phyloP scores from a whole-genome alignment of 1,140 invertebrate species.

The Penaeus japonicus region DNA sequence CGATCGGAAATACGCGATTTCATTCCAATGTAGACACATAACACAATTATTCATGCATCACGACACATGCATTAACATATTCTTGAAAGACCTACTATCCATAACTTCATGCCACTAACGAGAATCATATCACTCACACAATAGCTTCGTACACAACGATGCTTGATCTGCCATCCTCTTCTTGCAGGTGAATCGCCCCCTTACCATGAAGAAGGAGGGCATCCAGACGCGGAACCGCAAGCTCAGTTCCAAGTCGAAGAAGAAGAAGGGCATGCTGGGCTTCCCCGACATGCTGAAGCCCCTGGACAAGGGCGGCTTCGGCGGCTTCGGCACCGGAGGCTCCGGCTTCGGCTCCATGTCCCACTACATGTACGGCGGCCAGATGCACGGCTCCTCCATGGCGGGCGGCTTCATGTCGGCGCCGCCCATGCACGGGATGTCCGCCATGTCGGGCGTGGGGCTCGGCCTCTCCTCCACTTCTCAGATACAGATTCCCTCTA shows the following conservation, averaged over 20 bases:
- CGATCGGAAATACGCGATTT: too few relatives aligned
- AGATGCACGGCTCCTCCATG: conserved; percentile 63
- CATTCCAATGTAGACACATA: too few relatives aligned
- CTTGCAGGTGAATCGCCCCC: conserved; percentile 92
- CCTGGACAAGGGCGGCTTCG: conserved; percentile 60
- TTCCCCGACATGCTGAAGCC: conserved; percentile 66
- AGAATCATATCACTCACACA: too few relatives aligned
- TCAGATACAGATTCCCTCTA: conserved; percentile 56
- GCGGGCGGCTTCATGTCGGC: conserved; percentile 63
- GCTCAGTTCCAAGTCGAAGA: conserved; percentile 92
- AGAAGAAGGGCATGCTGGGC: conserved; percentile 85
- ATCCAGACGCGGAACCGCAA: conserved; percentile 98
- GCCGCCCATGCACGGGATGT: conserved; percentile 62
- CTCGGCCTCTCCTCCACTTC: conserved; percentile 53
- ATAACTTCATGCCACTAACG: too few relatives aligned
- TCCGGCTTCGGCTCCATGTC: conserved; percentile 64
- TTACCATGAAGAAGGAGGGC: conserved; percentile 99
- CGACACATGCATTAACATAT: too few relatives aligned
- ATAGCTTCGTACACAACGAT: too few relatives aligned
- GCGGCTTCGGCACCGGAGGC: conserved; percentile 58
- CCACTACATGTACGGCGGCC: conserved; percentile 67
- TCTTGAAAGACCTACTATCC: too few relatives aligned
- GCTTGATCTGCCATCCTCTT: not conserved
- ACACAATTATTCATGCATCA: too few relatives aligned
- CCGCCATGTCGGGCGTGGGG: conserved; percentile 49